These are phyloP conservation scores for Stegostoma tigrinum DNA, from an alignment of 2,113 vertebrate species.

Conservation along the genomic window DNA sequence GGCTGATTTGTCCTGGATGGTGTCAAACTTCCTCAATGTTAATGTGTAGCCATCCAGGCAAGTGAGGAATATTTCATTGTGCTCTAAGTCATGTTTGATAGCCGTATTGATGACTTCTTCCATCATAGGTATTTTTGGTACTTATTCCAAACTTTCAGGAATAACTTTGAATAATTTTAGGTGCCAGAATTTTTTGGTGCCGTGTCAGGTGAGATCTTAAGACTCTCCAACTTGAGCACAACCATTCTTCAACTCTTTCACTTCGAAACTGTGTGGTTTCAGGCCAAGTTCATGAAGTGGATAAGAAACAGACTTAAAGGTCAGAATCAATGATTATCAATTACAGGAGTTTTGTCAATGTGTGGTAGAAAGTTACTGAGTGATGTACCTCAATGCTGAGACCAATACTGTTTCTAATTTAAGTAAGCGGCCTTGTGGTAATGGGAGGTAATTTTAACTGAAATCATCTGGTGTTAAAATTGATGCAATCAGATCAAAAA, in stretches of 20 bases:
- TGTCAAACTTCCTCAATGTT: no score
- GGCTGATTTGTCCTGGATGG: no score
- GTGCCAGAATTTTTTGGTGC: neutral
- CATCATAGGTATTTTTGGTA: neutral
- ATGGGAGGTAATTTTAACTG: neutral
- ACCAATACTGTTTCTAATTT: neutral
- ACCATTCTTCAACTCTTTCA: neutral
- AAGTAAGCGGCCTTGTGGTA: neutral
- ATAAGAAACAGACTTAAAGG: neutral
- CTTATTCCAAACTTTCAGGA: neutral
- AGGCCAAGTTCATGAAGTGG: neutral
- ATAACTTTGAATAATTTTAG: neutral
- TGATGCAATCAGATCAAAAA: neutral
- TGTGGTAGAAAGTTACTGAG: neutral
- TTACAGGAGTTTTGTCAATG: neutral
- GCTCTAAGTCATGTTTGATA: no score
- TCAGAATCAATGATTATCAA: neutral
- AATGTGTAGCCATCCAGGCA: no score
- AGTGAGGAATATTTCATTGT: no score
- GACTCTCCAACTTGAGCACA: neutral
- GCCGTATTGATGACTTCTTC: no score
- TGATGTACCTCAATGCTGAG: neutral
- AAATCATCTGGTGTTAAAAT: neutral
- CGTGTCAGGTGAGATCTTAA: neutral
- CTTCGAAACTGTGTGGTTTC: neutral